Percentiles rank a stretch among this genome's conserved stretches.
These are phyloP conservation scores for Octodon degus DNA, from an alignment of 2,113 vertebrate species.

Conservation along the genomic window DNA sequence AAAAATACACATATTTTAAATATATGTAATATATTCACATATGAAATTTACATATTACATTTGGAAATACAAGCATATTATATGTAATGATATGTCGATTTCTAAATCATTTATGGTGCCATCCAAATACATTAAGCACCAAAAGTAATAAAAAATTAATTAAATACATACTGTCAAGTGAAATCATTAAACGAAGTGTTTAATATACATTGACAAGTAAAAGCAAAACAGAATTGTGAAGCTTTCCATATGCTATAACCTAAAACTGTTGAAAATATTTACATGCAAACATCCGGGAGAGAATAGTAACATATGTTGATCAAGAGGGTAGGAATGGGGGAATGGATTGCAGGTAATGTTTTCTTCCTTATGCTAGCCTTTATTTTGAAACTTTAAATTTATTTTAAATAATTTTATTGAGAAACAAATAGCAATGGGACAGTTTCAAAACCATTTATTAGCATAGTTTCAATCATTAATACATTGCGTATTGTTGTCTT, in stretches of 20 bases:
- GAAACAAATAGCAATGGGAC: no score
- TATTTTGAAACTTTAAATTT: background rate
- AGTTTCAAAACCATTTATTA: no score
- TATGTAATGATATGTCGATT: background rate
- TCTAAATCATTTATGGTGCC: background rate
- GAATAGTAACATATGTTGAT: background rate
- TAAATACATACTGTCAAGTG: background rate
- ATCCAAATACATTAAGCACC: background rate
- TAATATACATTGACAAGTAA: background rate
- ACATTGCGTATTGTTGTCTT: no score
- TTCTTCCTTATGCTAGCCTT: background rate
- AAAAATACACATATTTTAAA: no score
- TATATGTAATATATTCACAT: background rate
- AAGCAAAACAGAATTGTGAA: background rate
- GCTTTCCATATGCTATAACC: background rate
- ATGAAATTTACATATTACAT: background rate
- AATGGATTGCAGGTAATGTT: background rate
- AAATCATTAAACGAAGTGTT: conserved; percentile 45
- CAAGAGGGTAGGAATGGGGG: background rate
- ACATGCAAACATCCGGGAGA: background rate
- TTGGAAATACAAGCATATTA: no score
- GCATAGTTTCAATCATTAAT: no score
- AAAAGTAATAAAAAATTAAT: conserved; percentile 38
- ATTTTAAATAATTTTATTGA: no score
- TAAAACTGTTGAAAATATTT: conserved; percentile 57